Conservation (phyloP, 2,113 vertebrate genomes). For the Rhabdornis inornatus region DNA sequence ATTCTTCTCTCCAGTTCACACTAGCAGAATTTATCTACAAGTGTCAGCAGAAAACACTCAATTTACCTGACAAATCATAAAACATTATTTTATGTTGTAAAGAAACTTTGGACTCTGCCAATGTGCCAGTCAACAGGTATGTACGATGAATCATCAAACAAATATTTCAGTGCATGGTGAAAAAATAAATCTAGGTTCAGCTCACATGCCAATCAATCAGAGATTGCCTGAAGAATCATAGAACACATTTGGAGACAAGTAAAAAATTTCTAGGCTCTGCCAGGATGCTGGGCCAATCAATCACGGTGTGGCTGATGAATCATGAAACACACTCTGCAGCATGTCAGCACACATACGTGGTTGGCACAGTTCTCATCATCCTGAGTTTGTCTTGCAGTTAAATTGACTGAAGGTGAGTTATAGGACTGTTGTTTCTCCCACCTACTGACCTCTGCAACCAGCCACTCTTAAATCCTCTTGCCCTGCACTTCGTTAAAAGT, state of each 20-base stretch:
- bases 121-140: slow-evolving; percentile 30
- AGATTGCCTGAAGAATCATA: slow-evolving; percentile 41
- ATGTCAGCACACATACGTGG: slow-evolving; percentile 51
- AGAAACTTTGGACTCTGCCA: slow-evolving; percentile 7
- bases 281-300: slow-evolving; percentile 55
- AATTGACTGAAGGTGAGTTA: slow-evolving; percentile 55
- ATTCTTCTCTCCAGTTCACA: neutral
- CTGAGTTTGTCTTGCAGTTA: slow-evolving; percentile 58
- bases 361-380: slow-evolving; percentile 51
- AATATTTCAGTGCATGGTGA: neutral
- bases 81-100: slow-evolving; percentile 25
- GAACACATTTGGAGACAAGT: slow-evolving; percentile 21
- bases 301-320: slow-evolving; percentile 57
- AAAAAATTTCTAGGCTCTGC: slow-evolving; percentile 36
- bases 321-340: slow-evolving; percentile 52
- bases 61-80: slow-evolving; percentile 50
- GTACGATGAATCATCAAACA: slow-evolving; percentile 17
- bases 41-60: slow-evolving; percentile 2
- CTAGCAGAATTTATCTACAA: neutral
- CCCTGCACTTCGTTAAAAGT: slow-evolving; percentile 23
- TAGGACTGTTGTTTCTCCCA: slow-evolving; percentile 31
- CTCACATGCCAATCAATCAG: slow-evolving; percentile 31
- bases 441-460: slow-evolving; percentile 48
- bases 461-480: slow-evolving; percentile 37
- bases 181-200: neutral